Conservation (phyloP, 2,113 vertebrate genomes). For the Zapus hudsonius region DNA sequence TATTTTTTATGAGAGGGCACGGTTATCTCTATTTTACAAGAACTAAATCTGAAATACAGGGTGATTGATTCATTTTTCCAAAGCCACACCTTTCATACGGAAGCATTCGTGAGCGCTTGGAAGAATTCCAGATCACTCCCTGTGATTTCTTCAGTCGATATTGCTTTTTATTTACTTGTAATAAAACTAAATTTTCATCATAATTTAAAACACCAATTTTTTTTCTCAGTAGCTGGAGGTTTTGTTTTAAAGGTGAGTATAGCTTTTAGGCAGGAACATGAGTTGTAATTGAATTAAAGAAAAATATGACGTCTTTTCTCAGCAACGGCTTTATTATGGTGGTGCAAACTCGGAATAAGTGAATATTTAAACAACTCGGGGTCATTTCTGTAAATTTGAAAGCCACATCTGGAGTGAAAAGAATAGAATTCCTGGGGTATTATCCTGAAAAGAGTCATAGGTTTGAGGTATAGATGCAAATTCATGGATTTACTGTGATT, state of each 20-base stretch:
- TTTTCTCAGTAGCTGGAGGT: background rate
- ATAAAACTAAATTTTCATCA: background rate
- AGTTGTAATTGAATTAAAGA: background rate
- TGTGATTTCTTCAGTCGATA: background rate
- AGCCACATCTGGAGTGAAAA: background rate
- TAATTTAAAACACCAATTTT: background rate
- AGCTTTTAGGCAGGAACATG: background rate
- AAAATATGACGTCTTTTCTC: background rate
- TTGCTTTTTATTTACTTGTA: background rate
- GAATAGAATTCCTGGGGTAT: background rate
- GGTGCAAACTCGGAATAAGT: background rate
- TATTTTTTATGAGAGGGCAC: background rate
- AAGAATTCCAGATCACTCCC: background rate
- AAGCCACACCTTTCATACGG: background rate
- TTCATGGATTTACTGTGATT: conserved; percentile 28
- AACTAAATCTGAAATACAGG: background rate
- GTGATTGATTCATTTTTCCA: background rate
- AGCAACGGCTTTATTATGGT: background rate
- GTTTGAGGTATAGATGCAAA: conserved; percentile 60
- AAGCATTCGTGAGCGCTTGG: background rate
- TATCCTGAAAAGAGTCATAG: conserved; percentile 44
- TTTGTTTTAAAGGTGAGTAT: background rate
- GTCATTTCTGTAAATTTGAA: background rate
- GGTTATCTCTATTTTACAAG: background rate
- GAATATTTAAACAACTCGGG: background rate